Evolutionary conservation across 2,888 invertebrate species (phyloP).

Genomic region (Eulithis testata): DNA sequence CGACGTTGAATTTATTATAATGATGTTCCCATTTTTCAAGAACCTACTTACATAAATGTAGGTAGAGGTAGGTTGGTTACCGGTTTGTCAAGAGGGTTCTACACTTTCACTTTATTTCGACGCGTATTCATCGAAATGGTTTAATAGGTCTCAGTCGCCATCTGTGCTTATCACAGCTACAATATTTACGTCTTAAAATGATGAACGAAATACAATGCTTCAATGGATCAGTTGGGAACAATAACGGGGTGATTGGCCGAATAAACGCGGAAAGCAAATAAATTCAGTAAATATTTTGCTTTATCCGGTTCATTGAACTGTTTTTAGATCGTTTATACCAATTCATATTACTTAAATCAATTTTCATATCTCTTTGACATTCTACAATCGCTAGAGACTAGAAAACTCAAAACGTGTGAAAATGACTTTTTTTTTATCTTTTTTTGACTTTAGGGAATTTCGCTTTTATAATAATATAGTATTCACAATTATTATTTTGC

Average conservation of each 20-base stretch:
- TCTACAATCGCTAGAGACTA: too few species aligned
- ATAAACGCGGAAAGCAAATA: background rate
- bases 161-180: too few species aligned
- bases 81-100: conserved; percentile 20
- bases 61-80: conserved; percentile 16
- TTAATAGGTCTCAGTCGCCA: too few species aligned
- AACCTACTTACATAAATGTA: conserved; percentile 2
- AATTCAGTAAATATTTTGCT: background rate
- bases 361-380: too few species aligned
- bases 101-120: conserved; percentile 29
- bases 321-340: background rate
- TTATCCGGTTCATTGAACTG: conserved; percentile 3
- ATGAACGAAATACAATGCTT: too few species aligned
- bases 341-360: background rate
- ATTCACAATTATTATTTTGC: too few species aligned
- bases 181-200: too few species aligned
- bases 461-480: too few species aligned
- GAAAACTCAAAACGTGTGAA: too few species aligned
- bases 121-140: conserved; percentile 20
- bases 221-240: background rate
- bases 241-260: background rate
- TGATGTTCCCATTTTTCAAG: conserved; percentile 28
- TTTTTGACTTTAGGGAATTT: too few species aligned
- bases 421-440: too few species aligned
- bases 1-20: conserved; percentile 21